Percentiles rank a stretch among this genome's conserved stretches.
phyloP scores from a whole-genome alignment of 1,140 invertebrate genomes.

The Leptestheria dahalacensis region DNA sequence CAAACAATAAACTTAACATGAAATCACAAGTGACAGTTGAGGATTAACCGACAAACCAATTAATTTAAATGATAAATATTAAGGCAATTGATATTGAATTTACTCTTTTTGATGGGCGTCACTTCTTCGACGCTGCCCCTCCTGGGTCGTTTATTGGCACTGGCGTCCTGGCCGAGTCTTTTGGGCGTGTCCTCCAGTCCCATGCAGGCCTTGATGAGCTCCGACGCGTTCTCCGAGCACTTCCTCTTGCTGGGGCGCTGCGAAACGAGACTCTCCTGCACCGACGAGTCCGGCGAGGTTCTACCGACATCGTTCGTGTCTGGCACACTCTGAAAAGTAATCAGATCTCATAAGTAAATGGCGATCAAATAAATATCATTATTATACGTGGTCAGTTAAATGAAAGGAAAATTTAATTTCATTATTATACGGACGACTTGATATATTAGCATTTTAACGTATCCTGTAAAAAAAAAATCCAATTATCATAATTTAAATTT shows the following conservation, averaged over 20 bases:
- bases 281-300: constrained; percentile 31
- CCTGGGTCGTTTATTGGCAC: not conserved
- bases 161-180: constrained; percentile 9
- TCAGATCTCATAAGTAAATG: no score
- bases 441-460: no score
- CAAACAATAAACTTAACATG: no score
- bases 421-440: no score
- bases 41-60: not conserved
- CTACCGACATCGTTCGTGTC: constrained; percentile 11
- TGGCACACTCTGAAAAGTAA: no score
- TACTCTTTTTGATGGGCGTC: not conserved
- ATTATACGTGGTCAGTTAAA: no score
- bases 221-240: constrained; percentile 47
- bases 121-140: constrained; percentile 1
- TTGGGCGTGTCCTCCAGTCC: constrained; percentile 38
- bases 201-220: constrained; percentile 50
- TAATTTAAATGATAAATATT: not conserved
- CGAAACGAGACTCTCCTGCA: constrained; percentile 25
- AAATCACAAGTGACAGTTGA: no score
- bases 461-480: no score
- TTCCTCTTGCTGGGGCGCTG: constrained; percentile 40
- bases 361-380: no score
- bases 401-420: no score
- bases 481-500: no score
- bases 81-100: not conserved